These are phyloP conservation scores for Andricus curvator DNA, from an alignment of 2,888 invertebrate species.

Conservation along the genomic window DNA sequence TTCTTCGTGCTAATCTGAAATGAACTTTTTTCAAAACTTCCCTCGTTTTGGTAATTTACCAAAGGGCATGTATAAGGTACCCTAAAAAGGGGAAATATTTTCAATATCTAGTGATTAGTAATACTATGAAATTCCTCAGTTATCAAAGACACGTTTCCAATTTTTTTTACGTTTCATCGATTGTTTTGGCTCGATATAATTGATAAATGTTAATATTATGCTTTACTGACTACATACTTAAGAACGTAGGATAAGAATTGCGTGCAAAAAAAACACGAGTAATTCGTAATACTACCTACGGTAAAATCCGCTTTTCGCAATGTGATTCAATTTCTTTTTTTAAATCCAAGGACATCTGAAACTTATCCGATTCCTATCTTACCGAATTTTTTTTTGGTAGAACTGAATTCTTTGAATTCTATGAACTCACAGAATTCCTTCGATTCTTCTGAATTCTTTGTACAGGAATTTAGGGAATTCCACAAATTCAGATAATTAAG, in stretches of 20 bases:
- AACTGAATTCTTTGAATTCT: too few relatives aligned
- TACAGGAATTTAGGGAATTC: too few relatives aligned
- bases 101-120: neutral
- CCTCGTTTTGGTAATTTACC: neutral
- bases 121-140: constrained; percentile 1
- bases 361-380: too few relatives aligned
- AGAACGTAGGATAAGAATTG: constrained; percentile 28
- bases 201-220: constrained; percentile 33
- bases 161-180: neutral
- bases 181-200: constrained; percentile 1
- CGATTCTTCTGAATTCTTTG: too few relatives aligned
- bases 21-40: neutral
- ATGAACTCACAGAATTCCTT: too few relatives aligned
- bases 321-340: neutral
- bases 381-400: too few relatives aligned
- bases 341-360: too few relatives aligned
- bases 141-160: constrained; percentile 18
- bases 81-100: neutral
- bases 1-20: neutral
- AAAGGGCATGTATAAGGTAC: constrained; percentile 2
- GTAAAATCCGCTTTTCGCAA: constrained; percentile 29
- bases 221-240: constrained; percentile 27
- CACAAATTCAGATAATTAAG: too few relatives aligned
- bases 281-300: constrained; percentile 38
- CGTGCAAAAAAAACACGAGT: constrained; percentile 7